Conservation (phyloP, 2,888 invertebrate genomes). For the Aspidiotus rigidus region DNA sequence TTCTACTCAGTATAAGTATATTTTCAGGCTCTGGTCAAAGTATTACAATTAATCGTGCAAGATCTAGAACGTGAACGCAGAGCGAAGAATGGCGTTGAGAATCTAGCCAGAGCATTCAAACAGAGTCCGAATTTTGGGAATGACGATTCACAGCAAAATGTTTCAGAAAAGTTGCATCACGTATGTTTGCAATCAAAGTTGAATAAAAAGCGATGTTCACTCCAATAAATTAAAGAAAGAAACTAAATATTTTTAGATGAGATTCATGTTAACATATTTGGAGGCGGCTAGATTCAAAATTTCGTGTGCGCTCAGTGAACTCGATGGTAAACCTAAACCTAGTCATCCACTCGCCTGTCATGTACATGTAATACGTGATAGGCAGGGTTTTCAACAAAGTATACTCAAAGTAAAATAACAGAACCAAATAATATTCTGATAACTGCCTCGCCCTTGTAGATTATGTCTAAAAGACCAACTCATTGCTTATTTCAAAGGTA, state of each 20-base stretch:
- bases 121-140: slow-evolving; percentile 76
- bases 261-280: slow-evolving; percentile 82
- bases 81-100: slow-evolving; percentile 80
- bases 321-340: slow-evolving; percentile 66
- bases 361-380: slow-evolving; percentile 78
- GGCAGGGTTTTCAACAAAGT: slow-evolving; percentile 79
- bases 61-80: slow-evolving; percentile 83
- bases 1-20: neutral
- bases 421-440: neutral
- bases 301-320: slow-evolving; percentile 67
- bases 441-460: neutral
- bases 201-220: neutral
- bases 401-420: slow-evolving; percentile 59
- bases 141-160: slow-evolving; percentile 82
- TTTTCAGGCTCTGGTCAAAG: slow-evolving; percentile 64
- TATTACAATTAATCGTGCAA: slow-evolving; percentile 73
- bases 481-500: slow-evolving; percentile 44
- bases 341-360: slow-evolving; percentile 76
- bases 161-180: slow-evolving; percentile 83
- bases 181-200: slow-evolving; percentile 48
- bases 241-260: slow-evolving; percentile 54
- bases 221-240: neutral
- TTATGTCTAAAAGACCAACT: no score
- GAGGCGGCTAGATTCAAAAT: slow-evolving; percentile 86
- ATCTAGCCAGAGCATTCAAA: slow-evolving; percentile 75